phyloP scores from a whole-genome alignment of 2,888 invertebrate species.

The Pristionchus maxplancki region DNA sequence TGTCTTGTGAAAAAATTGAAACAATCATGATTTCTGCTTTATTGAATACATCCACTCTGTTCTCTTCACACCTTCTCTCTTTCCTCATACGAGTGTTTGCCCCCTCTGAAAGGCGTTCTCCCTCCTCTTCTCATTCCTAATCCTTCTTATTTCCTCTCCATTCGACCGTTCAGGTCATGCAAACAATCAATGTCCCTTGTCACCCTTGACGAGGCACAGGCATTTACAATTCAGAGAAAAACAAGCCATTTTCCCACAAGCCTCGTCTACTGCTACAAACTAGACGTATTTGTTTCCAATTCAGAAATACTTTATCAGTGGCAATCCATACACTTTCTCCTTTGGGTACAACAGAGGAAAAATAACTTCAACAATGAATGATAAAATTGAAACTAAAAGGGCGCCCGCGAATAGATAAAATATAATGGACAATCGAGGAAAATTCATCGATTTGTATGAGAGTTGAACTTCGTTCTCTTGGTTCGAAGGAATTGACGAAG shows the following conservation, averaged over 20 bases:
- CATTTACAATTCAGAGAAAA: neutral
- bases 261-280: neutral
- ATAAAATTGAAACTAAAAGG: neutral
- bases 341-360: neutral
- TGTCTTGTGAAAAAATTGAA: no score
- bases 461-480: neutral
- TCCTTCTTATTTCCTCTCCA: slow-evolving; percentile 13
- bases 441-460: neutral
- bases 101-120: neutral
- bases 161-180: slow-evolving; percentile 35
- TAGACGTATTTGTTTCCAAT: neutral
- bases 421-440: neutral
- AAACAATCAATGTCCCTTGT: neutral
- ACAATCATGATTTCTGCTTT: no score
- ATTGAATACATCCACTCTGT: no score
- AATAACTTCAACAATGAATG: neutral
- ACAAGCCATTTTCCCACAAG: neutral
- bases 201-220: neutral
- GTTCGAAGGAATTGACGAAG: neutral
- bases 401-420: slow-evolving; percentile 1
- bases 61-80: neutral
- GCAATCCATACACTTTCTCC: neutral
- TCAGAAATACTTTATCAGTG: neutral
- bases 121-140: neutral
- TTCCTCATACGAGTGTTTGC: neutral